These are phyloP conservation scores for Tanaodytes sp. DNA, from an alignment of 2,888 invertebrate genomes.

Conservation along the genomic window DNA sequence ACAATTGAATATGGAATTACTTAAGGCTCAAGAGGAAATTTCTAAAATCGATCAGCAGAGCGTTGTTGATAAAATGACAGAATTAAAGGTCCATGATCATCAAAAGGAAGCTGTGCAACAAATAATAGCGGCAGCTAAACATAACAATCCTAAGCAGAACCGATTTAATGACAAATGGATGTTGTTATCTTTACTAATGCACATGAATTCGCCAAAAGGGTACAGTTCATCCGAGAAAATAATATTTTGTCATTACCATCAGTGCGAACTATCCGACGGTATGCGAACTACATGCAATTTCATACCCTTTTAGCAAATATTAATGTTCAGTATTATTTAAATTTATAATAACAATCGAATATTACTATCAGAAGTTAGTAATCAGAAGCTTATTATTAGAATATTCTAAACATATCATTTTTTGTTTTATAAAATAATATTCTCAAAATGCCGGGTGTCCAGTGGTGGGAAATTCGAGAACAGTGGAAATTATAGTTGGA, in stretches of 20 bases:
- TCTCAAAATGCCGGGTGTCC: too few species aligned
- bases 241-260: slow-evolving; percentile 7
- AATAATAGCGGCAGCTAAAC: slow-evolving; percentile 1
- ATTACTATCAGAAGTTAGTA: too few species aligned
- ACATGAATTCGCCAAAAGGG: slow-evolving; percentile 11
- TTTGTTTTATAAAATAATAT: too few species aligned
- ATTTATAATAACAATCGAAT: too few species aligned
- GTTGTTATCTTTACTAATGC: slow-evolving; percentile 1
- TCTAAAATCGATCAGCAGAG: not conserved
- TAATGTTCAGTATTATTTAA: too few species aligned
- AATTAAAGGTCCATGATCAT: not conserved
- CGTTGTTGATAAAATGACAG: not conserved
- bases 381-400: too few species aligned
- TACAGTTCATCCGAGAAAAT: slow-evolving; percentile 14
- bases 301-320: not conserved
- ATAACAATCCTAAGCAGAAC: not conserved
- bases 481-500: too few species aligned
- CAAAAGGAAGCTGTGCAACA: not conserved
- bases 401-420: too few species aligned
- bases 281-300: not conserved
- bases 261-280: slow-evolving; percentile 9
- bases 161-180: slow-evolving; percentile 3
- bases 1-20: not conserved
- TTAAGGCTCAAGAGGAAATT: not conserved
- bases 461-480: too few species aligned